Percentiles rank a stretch among this genome's conserved stretches.
These are phyloP conservation scores for Parapsyche elsis DNA, from an alignment of 1,140 invertebrate genomes.

Conservation along the genomic window DNA sequence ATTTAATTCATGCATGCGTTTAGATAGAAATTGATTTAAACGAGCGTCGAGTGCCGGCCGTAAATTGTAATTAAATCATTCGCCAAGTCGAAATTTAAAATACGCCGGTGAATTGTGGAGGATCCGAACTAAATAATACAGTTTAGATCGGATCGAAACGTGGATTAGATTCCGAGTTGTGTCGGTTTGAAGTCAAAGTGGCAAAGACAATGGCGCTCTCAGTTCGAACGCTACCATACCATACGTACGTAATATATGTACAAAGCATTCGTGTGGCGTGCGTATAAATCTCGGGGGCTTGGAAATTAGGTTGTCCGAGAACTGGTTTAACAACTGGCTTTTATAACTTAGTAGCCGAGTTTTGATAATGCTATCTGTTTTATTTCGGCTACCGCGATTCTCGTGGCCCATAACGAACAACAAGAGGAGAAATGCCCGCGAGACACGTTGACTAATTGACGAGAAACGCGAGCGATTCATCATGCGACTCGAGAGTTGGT, in stretches of 20 bases:
- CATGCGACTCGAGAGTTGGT: neutral
- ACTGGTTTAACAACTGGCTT: conserved; percentile 46
- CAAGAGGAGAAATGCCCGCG: conserved; percentile 23
- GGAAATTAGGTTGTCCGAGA: conserved; percentile 43
- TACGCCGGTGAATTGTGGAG: too few species aligned
- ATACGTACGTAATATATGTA: neutral
- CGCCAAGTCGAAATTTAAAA: too few species aligned
- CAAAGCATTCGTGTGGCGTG: neutral
- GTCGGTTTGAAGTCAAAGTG: too few species aligned
- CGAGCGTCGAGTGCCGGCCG: neutral
- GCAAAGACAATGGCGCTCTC: neutral
- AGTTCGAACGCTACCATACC: neutral
- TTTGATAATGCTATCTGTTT: conserved; percentile 44
- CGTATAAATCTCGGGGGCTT: conserved; percentile 36
- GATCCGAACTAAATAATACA: too few species aligned
- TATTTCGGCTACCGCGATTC: conserved; percentile 42
- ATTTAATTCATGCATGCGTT: too few species aligned
- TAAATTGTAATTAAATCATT: neutral
- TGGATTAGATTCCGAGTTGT: too few species aligned
- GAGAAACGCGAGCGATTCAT: conserved; percentile 5
- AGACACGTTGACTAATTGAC: conserved; percentile 36
- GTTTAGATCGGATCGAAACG: too few species aligned
- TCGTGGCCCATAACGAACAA: conserved; percentile 34
- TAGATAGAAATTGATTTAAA: too few species aligned
- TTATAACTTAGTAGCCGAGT: conserved; percentile 44